Base-by-base conservation (phyloP, 2,113 vertebrate genomes). In the Ameiurus melas region DNA sequence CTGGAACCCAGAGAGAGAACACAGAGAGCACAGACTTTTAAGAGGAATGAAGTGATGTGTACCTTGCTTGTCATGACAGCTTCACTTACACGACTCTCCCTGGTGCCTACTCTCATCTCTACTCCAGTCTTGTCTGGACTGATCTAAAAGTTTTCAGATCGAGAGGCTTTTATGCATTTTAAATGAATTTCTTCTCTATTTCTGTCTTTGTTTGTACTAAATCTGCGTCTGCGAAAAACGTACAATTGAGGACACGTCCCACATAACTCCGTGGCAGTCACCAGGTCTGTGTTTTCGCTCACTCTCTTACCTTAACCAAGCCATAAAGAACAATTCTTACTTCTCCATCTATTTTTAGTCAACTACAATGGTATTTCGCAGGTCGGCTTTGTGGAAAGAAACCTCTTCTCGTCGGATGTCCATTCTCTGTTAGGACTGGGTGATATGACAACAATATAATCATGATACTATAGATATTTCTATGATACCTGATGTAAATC, bases 31-130 rank as follows among this genome's bases (percentile, higher is more conserved):
- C 16, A 12, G 25, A 51, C 55, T 39, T 20, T 60, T 84, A 84
- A 88, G 66, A n/a, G 55, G 55, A 58, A 75, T 51, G 57, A 88
- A 64, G 22, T 62, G 87, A 84, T 39, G 58, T 62, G 20, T 78
- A 33, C 58, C 30, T 77, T 36, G 20, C 58, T 60, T 78, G 81
- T 84, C 57, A 57, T 9, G 30, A 71, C 68, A n/a, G 53, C 86
- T 83, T 83, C 86, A 62, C 36, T 73, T 71, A 22, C 47, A 13
- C 51, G 13, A 53, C 68, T 30, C 19, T 73, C 47, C 68, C 68
- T 8, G 20, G 83, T 53, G 47, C 64, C 83, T 75, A 19, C 60
- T 55, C 60, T 71, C 55, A 39, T 90, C 84, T 86, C 39, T 12
- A 19, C 84, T 86, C n/a, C 12, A 19, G 71, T 60, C 47, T 53